Conservation (phyloP, 92 coral and sea anemone genomes). For the Phenganax subtilis region DNA sequence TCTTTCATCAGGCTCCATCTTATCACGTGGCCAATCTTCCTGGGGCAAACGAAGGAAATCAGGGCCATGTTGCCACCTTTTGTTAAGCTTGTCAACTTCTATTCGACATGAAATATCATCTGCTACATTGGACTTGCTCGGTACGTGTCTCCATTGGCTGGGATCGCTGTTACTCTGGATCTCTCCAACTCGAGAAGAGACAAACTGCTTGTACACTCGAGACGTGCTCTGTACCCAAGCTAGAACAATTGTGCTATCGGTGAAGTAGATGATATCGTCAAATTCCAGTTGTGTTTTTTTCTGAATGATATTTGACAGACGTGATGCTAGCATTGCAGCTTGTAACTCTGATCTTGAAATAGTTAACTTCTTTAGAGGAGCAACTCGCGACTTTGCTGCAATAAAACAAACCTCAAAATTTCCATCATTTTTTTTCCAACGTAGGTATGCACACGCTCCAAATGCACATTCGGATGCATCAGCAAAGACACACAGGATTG, state of each 20-base stretch:
- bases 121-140: slow-evolving; percentile 26
- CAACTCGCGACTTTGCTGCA: slow-evolving; percentile 36
- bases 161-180: slow-evolving; percentile 43
- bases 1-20: slow-evolving; percentile 13
- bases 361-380: slow-evolving; percentile 30
- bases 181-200: slow-evolving; percentile 43
- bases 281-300: slow-evolving; percentile 19
- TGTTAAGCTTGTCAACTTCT: slow-evolving; percentile 33
- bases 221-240: slow-evolving; percentile 50
- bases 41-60: slow-evolving; percentile 39
- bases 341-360: slow-evolving; percentile 24
- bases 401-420: slow-evolving; percentile 20
- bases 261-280: slow-evolving; percentile 21
- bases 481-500: slow-evolving; percentile 42
- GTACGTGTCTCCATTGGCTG: slow-evolving; percentile 47
- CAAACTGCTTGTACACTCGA: slow-evolving; percentile 43
- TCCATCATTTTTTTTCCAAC: slow-evolving; percentile 20
- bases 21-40: slow-evolving; percentile 43
- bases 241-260: slow-evolving; percentile 41
- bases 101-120: slow-evolving; percentile 42
- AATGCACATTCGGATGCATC: slow-evolving; percentile 14
- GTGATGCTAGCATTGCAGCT: slow-evolving; percentile 34
- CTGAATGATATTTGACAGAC: slow-evolving; percentile 28
- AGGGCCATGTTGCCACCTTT: slow-evolving; percentile 45
- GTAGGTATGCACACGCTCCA: slow-evolving; percentile 33